phyloP scores from a whole-genome alignment of 2,113 vertebrate genomes.

The Dryoscopus gambensis region DNA sequence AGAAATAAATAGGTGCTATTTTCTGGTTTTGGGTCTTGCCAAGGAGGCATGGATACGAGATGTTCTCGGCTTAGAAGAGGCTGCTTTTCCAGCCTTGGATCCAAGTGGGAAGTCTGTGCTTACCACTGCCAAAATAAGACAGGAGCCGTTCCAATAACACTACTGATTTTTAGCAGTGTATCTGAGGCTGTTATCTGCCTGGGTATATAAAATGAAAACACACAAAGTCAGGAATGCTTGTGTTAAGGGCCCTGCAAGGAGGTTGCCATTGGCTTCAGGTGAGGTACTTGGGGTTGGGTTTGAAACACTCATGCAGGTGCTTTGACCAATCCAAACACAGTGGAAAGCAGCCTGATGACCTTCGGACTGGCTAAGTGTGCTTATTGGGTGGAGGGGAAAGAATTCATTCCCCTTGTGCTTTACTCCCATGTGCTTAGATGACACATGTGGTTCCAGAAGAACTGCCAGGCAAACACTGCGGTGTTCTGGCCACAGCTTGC shows the following conservation, averaged over 20 bases:
- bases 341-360: not conserved
- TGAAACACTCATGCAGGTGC: not conserved
- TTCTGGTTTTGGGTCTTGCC: not conserved
- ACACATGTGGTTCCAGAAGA: not conserved
- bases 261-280: not conserved
- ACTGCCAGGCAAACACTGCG: not conserved
- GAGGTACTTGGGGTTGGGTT: not conserved
- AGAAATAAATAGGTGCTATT: not conserved
- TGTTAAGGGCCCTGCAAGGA: not conserved
- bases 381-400: not conserved
- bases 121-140: conserved; percentile 12
- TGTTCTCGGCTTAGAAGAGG: not conserved
- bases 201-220: not conserved
- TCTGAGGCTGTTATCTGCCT: not conserved
- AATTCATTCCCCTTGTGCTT: not conserved
- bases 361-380: not conserved
- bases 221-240: not conserved
- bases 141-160: not conserved
- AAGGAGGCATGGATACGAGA: not conserved
- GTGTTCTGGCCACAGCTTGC: not conserved
- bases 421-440: not conserved
- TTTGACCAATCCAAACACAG: not conserved
- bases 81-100: not conserved
- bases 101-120: not conserved
- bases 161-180: not conserved